Evolutionary conservation across 2,888 invertebrate species (phyloP), one percentile per base, ranked within the genome.

Genomic region (Ypsolopha sequella): DNA sequence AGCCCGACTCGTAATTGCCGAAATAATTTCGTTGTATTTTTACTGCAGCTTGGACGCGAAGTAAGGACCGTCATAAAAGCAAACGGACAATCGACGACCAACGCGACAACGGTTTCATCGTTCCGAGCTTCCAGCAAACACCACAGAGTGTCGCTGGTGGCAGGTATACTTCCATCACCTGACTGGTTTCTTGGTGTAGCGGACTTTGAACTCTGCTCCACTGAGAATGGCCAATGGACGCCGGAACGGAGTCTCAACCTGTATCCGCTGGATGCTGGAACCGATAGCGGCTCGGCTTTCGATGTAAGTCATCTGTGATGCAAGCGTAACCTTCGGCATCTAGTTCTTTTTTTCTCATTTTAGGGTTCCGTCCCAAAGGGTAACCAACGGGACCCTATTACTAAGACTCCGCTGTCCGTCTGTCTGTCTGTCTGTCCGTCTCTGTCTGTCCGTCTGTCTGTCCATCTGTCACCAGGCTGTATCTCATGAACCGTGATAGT

Each of bases 131-230:
- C 70, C n/a, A 64, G 60, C 8, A 65, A 71, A 6, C 73, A 80
- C 51, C 85, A 85, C 52, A 60, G 78, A 10, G 73, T 86, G 1
- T 81, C 85, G 0, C 54, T 86, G 6, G 82, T 74, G 1, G 70
- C 78, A 0, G 81, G 78, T 1, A 73, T 86, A 14, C 58, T 80
- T 38, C 85, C 85, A 0, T 86, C 98, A 0, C 99, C 99, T 0
- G 99, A 99, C 79, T 99, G 99, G 99, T 94, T 98, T 56, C 93
- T 98, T 1, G 99, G 99, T 1, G 91, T 98, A 0, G 94, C 92
- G 41, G 93, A 94, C 0, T 78, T 98, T 51, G 95, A 99, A 70
- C 86, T 99, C 1, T 99, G 99, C 64, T 87, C 92, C 67, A 95
- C 95, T 66, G 89, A 93, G 0, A 13, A 10, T 0, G 63, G 67